These are phyloP conservation scores for Aspidapion aeneum DNA, from an alignment of 2,888 invertebrate genomes.

Conservation along the genomic window DNA sequence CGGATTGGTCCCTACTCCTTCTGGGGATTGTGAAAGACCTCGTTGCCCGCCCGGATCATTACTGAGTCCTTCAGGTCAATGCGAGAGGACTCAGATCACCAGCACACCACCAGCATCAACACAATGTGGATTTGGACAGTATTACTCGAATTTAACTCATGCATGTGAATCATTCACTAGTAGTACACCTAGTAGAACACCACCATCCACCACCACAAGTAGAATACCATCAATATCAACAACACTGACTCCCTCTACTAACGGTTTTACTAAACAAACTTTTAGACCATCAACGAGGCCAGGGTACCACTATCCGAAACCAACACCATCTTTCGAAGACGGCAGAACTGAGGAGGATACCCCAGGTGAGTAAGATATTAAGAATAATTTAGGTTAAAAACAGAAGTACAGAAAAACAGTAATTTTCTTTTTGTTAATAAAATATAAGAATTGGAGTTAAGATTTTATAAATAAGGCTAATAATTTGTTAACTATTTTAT, in stretches of 20 bases:
- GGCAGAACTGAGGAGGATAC: conserved; percentile 6
- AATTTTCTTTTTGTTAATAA: not conserved
- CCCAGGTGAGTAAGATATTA: not conserved
- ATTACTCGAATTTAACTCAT: conserved; percentile 24
- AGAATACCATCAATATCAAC: conserved; percentile 1
- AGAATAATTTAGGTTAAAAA: too few species aligned
- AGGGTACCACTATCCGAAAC: conserved; percentile 33
- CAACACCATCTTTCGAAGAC: conserved; percentile 27
- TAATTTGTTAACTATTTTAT: not conserved
- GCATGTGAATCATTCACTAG: conserved; percentile 21
- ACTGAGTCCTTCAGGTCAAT: conserved; percentile 22
- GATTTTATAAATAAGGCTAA: not conserved
- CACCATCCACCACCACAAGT: conserved; percentile 16
- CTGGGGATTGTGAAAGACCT: conserved; percentile 25
- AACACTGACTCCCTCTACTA: conserved; percentile 14
- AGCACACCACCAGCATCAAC: conserved; percentile 4
- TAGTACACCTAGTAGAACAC: conserved; percentile 16
- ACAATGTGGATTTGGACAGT: conserved; percentile 20
- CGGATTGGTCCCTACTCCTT: conserved; percentile 21
- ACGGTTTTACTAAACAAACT: conserved; percentile 22
- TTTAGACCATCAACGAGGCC: conserved; percentile 13
- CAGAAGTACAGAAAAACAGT: not conserved
- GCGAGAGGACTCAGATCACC: conserved; percentile 17
- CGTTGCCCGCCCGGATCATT: conserved; percentile 20
- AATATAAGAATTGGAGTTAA: too few species aligned